Evolutionary conservation across 2,113 vertebrate genomes (phyloP).

Genomic region (Stictonetta naevosa): DNA sequence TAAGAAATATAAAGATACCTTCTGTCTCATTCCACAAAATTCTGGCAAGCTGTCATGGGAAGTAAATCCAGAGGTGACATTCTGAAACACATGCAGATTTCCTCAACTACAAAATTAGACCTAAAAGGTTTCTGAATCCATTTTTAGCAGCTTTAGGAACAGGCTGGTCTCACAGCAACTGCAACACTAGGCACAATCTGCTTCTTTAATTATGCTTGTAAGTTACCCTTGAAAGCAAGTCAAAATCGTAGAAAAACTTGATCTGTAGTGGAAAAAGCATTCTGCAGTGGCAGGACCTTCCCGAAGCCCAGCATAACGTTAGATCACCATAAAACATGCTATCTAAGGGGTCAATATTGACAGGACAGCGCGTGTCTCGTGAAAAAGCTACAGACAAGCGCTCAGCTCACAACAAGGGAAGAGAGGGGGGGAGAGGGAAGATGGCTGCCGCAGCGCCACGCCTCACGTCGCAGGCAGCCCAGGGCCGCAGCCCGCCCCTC

Average conservation of each 20-base stretch:
- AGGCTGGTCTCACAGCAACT: not conserved
- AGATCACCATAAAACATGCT: accelerated
- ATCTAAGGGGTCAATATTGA: accelerated
- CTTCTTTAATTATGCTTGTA: accelerated
- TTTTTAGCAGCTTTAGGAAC: too few relatives aligned
- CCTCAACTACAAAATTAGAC: not conserved
- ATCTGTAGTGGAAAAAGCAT: not conserved
- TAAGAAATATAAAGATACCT: not conserved
- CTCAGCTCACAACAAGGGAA: too few relatives aligned
- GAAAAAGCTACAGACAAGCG: accelerated
- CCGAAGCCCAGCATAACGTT: accelerated
- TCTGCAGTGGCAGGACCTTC: not conserved
- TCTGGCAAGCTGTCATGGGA: not conserved
- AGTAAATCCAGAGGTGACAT: not conserved
- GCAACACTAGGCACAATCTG: accelerated
- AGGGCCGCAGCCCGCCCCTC: not conserved
- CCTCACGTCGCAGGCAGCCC: not conserved
- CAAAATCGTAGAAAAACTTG: not conserved
- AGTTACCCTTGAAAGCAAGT: not conserved
- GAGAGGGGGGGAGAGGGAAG: not conserved
- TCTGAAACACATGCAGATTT: not conserved
- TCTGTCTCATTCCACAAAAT: not conserved
- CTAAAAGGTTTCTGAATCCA: not conserved
- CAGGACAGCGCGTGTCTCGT: accelerated
- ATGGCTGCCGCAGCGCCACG: not conserved